Evolutionary conservation across 2,797 vertebrate genomes (phyloP).

Genomic region (Oophaga sylvatica): DNA sequence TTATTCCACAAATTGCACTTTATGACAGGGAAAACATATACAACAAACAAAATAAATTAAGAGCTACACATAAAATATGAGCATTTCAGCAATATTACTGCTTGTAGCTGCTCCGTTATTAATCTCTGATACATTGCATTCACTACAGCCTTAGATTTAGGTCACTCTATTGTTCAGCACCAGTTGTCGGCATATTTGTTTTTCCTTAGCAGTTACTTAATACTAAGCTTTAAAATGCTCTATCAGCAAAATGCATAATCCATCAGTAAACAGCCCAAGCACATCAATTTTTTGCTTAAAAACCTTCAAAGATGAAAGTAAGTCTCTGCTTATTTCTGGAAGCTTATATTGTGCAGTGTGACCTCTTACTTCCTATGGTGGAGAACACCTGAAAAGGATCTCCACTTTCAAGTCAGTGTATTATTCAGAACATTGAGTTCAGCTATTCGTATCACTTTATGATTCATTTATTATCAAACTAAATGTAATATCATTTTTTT

Average conservation of each 20-base stretch:
- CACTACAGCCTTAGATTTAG: slow-evolving; percentile 19
- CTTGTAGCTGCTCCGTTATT: background rate
- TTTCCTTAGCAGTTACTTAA: slow-evolving; percentile 14
- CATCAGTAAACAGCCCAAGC: slow-evolving; percentile 10
- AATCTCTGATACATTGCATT: background rate
- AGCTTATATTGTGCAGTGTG: background rate
- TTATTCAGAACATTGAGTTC: background rate
- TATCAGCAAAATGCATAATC: slow-evolving; percentile 18
- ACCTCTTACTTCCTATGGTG: background rate
- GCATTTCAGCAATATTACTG: background rate
- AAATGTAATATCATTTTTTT: background rate
- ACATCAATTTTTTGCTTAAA: slow-evolving; percentile 7
- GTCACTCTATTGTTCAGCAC: background rate
- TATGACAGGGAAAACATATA: background rate
- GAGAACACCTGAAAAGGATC: background rate
- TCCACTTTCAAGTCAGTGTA: background rate
- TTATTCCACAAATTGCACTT: background rate
- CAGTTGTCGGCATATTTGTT: slow-evolving; percentile 5
- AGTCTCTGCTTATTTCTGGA: background rate
- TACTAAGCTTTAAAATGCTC: slow-evolving; percentile 23
- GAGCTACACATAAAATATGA: background rate
- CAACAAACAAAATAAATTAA: slow-evolving; percentile 7
- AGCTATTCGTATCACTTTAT: background rate
- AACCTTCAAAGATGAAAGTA: background rate
- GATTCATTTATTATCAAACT: background rate